Conservation (phyloP, 2,888 invertebrate species). For the Pachydiplax longipennis region DNA sequence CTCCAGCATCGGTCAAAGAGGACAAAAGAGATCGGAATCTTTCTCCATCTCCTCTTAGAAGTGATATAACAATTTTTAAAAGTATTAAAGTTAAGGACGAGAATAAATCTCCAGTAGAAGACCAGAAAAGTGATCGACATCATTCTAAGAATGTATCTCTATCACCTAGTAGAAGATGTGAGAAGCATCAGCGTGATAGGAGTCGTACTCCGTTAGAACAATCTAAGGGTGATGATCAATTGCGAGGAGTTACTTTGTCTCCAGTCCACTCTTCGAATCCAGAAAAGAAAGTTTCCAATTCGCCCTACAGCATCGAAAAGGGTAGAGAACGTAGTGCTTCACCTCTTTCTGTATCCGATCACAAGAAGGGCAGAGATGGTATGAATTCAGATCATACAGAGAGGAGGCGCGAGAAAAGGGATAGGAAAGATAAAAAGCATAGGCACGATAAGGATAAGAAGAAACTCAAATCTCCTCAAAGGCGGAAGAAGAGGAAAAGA, state of each 20-base stretch:
- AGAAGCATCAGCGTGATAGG: conserved; percentile 40
- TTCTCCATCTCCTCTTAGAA: conserved; percentile 4
- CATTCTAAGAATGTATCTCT: conserved; percentile 16
- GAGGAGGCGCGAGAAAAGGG: conserved; percentile 9
- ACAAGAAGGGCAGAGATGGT: conserved; percentile 49
- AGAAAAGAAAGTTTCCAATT: conserved; percentile 19
- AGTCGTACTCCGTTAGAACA: conserved; percentile 26
- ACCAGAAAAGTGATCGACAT: conserved; percentile 21
- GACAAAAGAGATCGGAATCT: conserved; percentile 30
- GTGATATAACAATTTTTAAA: conserved; percentile 12
- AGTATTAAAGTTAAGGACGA: conserved; percentile 40
- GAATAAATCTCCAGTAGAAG: conserved; percentile 18
- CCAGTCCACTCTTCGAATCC: not conserved
- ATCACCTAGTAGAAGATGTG: conserved; percentile 11
- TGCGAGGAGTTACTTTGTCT: not conserved
- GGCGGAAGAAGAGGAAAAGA: conserved; percentile 70
- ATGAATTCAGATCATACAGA: not conserved
- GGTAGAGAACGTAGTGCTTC: conserved; percentile 44
- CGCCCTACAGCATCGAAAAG: conserved; percentile 36
- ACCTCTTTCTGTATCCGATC: conserved; percentile 47
- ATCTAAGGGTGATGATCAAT: not conserved
- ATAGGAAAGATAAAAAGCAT: conserved; percentile 60
- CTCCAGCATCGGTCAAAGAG: not conserved
- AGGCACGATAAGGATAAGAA: conserved; percentile 80
- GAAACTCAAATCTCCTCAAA: conserved; percentile 64